Conservation (phyloP, 2,888 invertebrate genomes). For the Alcis repandata region DNA sequence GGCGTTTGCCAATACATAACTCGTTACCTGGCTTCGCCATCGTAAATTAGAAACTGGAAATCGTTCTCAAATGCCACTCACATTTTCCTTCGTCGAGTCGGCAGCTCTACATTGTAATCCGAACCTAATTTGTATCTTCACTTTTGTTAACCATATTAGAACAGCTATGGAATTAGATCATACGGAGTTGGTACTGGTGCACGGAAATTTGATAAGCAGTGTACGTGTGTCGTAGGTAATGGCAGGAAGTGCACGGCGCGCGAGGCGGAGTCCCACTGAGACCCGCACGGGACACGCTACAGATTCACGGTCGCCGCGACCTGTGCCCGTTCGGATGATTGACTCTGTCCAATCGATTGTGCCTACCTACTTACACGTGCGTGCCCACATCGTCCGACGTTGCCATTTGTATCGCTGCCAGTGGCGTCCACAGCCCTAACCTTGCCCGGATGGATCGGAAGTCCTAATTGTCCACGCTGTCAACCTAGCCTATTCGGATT, state of each 20-base stretch:
- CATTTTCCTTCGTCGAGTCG: constrained; percentile 79
- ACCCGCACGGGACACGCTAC: constrained; percentile 63
- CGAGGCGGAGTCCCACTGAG: constrained; percentile 73
- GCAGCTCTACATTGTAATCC: constrained; percentile 81
- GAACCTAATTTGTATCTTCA: constrained; percentile 62
- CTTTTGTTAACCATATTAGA: constrained; percentile 58
- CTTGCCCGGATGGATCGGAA: constrained; percentile 66
- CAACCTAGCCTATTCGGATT: constrained; percentile 14
- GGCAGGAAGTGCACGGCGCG: constrained; percentile 77
- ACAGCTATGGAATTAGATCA: constrained; percentile 43
- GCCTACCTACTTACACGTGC: constrained; percentile 71
- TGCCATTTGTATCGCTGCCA: constrained; percentile 56
- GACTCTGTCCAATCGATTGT: constrained; percentile 83
- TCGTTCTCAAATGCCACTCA: constrained; percentile 62
- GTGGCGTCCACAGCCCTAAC: constrained; percentile 57
- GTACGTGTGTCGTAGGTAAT: constrained; percentile 37
- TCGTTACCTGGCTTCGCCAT: constrained; percentile 23
- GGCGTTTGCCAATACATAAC: constrained; percentile 11
- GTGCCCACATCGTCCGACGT: constrained; percentile 64
- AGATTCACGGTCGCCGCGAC: constrained; percentile 83
- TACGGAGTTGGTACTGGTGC: constrained; percentile 32
- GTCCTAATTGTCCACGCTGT: constrained; percentile 52
- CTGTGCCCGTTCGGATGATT: constrained; percentile 78
- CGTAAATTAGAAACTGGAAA: constrained; percentile 37
- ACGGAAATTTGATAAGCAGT: constrained; percentile 44